Percentiles rank a stretch among this genome's conserved stretches.
phyloP scores from a whole-genome alignment of 2,797 vertebrate species.

The Rhinella marina region DNA sequence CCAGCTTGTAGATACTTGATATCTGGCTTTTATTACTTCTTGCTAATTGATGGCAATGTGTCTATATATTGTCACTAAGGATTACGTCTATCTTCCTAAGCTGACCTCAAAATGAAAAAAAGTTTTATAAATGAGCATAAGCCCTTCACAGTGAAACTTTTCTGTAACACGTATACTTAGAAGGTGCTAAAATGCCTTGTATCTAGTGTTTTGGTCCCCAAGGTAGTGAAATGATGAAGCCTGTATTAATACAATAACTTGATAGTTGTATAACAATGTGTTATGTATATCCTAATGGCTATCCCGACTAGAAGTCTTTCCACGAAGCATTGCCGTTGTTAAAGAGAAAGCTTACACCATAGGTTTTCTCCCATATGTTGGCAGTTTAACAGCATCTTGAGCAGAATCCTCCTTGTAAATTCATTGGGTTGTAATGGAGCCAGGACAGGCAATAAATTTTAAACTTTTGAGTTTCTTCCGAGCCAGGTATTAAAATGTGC shows the following conservation, averaged over 20 bases:
- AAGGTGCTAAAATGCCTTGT: constrained; percentile 38
- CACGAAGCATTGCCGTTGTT: constrained; percentile 18
- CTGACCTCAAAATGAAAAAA: background rate
- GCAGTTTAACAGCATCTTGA: constrained; percentile 41
- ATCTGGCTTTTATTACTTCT: background rate
- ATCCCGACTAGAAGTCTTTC: constrained; percentile 1
- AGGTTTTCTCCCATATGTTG: constrained; percentile 35
- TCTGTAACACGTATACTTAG: constrained; percentile 32
- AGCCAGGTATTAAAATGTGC: constrained; percentile 59
- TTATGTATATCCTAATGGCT: constrained; percentile 52
- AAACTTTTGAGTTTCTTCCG: constrained; percentile 53
- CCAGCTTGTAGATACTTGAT: background rate
- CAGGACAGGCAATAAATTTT: constrained; percentile 61
- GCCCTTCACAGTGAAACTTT: background rate
- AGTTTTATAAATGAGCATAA: background rate
- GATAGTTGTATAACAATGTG: constrained; percentile 46
- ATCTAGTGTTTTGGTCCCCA: constrained; percentile 24
- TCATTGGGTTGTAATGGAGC: constrained; percentile 46
- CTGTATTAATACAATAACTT: constrained; percentile 51
- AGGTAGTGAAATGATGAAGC: constrained; percentile 19
- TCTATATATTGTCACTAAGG: background rate
- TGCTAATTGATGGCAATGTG: background rate
- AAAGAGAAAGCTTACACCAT: constrained; percentile 58
- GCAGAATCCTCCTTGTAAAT: constrained; percentile 44
- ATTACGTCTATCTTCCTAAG: background rate